Conservation (phyloP, 2,888 invertebrate genomes). For the Napeogenes inachia region DNA sequence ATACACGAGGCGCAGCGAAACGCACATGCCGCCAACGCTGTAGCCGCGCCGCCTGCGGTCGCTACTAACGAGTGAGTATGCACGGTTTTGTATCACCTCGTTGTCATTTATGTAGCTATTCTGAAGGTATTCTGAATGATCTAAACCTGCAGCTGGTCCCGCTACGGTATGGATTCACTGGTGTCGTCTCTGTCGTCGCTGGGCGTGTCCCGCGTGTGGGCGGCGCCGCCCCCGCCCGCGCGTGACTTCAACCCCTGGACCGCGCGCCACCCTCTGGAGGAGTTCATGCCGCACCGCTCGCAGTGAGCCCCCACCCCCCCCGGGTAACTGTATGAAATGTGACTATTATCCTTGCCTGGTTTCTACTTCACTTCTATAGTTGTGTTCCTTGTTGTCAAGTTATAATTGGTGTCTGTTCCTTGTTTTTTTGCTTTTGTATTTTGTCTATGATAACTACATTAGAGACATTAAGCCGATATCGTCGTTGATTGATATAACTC, state of each 20-base stretch:
- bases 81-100: no score
- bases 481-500: no score
- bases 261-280: slow-evolving; percentile 59
- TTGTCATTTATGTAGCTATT: background rate
- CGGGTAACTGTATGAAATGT: slow-evolving; percentile 24
- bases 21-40: slow-evolving; percentile 26
- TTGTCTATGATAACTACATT: background rate
- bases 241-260: slow-evolving; percentile 69
- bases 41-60: slow-evolving; percentile 34
- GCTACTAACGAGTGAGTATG: slow-evolving; percentile 19
- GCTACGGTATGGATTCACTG: slow-evolving; percentile 44
- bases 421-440: background rate
- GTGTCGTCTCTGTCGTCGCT: slow-evolving; percentile 50
- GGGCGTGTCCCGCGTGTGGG: slow-evolving; percentile 36
- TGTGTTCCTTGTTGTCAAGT: no score
- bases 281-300: slow-evolving; percentile 48
- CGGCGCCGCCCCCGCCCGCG: slow-evolving; percentile 36
- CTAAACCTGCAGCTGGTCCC: slow-evolving; percentile 24
- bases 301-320: slow-evolving; percentile 20
- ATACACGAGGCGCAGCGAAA: slow-evolving; percentile 66
- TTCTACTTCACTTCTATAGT: background rate
- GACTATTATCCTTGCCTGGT: background rate
- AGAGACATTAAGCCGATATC: background rate
- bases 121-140: background rate
- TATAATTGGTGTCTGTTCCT: background rate